Percentiles rank a stretch among this genome's conserved stretches.
phyloP scores from a whole-genome alignment of 2,888 invertebrate species.

The Thelaira solivaga region DNA sequence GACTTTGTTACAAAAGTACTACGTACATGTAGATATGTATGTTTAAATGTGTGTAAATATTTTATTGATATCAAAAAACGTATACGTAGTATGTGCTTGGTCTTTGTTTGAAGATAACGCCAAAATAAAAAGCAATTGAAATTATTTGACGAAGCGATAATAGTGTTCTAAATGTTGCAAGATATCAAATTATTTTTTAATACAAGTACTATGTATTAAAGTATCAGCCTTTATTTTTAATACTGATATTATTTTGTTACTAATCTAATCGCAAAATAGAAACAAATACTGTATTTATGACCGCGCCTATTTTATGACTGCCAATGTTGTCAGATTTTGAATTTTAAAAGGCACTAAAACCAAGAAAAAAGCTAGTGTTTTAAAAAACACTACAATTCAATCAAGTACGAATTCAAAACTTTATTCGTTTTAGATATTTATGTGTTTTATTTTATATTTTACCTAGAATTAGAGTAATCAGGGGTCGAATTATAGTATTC shows the following conservation, averaged over 20 bases:
- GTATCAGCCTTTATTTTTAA: slow-evolving; percentile 19
- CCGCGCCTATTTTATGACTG: slow-evolving; percentile 66
- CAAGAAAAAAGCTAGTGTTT: no score
- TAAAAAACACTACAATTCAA: no score
- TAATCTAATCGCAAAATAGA: slow-evolving; percentile 63
- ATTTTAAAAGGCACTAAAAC: no score
- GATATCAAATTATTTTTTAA: slow-evolving; percentile 27
- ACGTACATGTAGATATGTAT: neutral
- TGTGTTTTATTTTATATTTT: no score
- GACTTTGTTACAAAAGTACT: no score
- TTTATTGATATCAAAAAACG: slow-evolving; percentile 15
- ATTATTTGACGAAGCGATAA: slow-evolving; percentile 53
- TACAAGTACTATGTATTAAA: slow-evolving; percentile 48
- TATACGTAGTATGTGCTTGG: no score
- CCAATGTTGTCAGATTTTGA: no score
- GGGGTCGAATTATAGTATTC: no score
- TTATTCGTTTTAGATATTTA: no score
- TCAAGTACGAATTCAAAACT: no score
- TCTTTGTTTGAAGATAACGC: slow-evolving; percentile 42
- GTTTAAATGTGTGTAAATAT: slow-evolving; percentile 60
- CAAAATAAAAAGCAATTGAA: slow-evolving; percentile 34
- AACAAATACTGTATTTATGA: slow-evolving; percentile 68
- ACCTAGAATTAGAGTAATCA: no score
- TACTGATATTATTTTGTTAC: slow-evolving; percentile 45
- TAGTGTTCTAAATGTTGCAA: slow-evolving; percentile 47